These are phyloP conservation scores for Samia ricini DNA, from an alignment of 1,140 invertebrate genomes.

Conservation along the genomic window DNA sequence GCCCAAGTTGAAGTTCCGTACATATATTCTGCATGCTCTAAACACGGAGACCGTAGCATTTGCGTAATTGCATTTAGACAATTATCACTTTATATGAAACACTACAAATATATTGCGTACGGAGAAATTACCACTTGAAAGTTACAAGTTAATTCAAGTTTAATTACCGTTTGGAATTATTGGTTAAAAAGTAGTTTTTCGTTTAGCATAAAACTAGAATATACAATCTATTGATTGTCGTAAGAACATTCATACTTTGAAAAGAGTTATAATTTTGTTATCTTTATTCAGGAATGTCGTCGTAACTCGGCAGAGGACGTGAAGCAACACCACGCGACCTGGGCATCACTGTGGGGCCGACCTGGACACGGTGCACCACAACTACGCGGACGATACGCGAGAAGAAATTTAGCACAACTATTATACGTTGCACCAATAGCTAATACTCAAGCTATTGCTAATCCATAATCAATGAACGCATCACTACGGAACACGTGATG, in stretches of 20 bases:
- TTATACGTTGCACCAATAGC: constrained; percentile 52
- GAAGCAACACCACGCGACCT: constrained; percentile 81
- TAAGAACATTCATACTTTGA: background rate
- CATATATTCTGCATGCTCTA: too few species aligned
- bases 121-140: too few species aligned
- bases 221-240: background rate
- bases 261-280: background rate
- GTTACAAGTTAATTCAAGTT: too few species aligned
- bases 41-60: too few species aligned
- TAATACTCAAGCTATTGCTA: constrained; percentile 15
- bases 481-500: background rate
- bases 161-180: too few species aligned
- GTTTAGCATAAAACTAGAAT: background rate
- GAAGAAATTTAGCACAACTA: constrained; percentile 61
- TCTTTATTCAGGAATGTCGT: constrained; percentile 56
- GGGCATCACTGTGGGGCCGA: constrained; percentile 82
- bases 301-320: constrained; percentile 79
- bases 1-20: too few species aligned
- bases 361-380: constrained; percentile 83
- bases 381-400: constrained; percentile 51
- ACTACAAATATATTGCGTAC: too few species aligned
- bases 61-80: too few species aligned
- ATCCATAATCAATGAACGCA: background rate
- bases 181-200: too few species aligned
- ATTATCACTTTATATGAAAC: too few species aligned